Evolutionary conservation across 2,113 vertebrate genomes (phyloP), one percentile per base, ranked within the genome.

Genomic region (Camelus dromedarius): DNA sequence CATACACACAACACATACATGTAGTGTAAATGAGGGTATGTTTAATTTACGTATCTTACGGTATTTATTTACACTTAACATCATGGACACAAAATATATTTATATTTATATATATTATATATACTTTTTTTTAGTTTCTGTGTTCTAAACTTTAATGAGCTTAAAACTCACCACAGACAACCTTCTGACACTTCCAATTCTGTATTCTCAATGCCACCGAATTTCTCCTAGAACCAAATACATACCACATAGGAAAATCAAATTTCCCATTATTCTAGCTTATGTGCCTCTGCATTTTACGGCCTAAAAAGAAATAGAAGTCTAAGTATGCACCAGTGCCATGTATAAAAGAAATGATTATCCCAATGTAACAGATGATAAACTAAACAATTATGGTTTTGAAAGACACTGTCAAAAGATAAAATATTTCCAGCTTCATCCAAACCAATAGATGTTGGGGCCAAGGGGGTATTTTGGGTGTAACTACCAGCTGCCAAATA

Each of bases 401-500:
- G 64, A 93, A 85, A 89, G 35, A 54, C n/a, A 93, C 30, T 81
- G 38, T 19, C 77, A 82, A 83, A 16, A 89, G 76, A 77, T 52
- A n/a, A 92, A 93, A 26, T 60, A 94, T 81, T 86, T 96, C 85
- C 26, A 73, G 50, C 80, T 91, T 83, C 46, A 83, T 66, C 19
- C 46, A 92, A 76, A 93, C 42, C 30, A 54, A 50, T 58, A 96
- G 80, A 90, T 18, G 22, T 38, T 66, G 72, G 46, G n/a, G 32
- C 89, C 67, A 93, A 77, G 14, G 38, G 38, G 69, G 62, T n/a
- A 62, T 14, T 62, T 15, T 86, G 58, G 32, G 64, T 73, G 20
- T 67, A 97, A 88, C 6, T 11, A 58, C 84, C 38, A 77, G 87
- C 38, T 91, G 75, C 66, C 85, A 89, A 94, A 82, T 89, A 94